Percentiles rank a stretch among this genome's conserved stretches.
These are phyloP conservation scores for Cantharis flavilabris DNA, from an alignment of 2,888 invertebrate species.

Conservation along the genomic window DNA sequence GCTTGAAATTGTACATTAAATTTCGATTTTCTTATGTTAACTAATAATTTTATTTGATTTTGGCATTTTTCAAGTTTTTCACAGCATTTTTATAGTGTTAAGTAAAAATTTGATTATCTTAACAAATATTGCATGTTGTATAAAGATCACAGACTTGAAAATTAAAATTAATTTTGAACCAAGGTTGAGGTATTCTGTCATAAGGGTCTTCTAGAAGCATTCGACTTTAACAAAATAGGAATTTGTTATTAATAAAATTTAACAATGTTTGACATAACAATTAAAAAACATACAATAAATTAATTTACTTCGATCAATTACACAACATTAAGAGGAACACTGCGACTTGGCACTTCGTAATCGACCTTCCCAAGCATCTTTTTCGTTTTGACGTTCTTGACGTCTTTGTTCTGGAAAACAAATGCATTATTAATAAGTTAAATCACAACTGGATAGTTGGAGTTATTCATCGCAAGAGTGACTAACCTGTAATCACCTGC, in stretches of 20 bases:
- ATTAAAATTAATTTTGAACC: background rate
- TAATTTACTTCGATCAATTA: background rate
- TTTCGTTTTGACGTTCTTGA: slow-evolving; percentile 48
- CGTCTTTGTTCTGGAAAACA: slow-evolving; percentile 22
- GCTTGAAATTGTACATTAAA: background rate
- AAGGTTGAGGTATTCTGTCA: background rate
- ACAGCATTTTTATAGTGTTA: background rate
- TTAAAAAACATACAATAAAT: background rate
- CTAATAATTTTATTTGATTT: background rate
- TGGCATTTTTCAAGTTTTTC: background rate
- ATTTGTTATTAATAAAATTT: background rate
- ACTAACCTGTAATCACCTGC: background rate
- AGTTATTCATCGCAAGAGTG: background rate
- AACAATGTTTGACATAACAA: background rate
- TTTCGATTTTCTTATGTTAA: background rate
- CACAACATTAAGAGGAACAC: background rate
- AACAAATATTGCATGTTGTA: background rate
- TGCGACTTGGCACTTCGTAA: slow-evolving; percentile 34
- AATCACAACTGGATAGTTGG: background rate
- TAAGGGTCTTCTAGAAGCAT: background rate
- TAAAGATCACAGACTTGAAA: background rate
- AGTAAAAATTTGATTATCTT: background rate
- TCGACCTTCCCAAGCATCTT: slow-evolving; percentile 54
- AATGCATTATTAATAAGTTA: background rate
- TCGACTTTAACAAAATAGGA: background rate